Conservation (phyloP, 2,888 invertebrate species). For the Tachina lurida region DNA sequence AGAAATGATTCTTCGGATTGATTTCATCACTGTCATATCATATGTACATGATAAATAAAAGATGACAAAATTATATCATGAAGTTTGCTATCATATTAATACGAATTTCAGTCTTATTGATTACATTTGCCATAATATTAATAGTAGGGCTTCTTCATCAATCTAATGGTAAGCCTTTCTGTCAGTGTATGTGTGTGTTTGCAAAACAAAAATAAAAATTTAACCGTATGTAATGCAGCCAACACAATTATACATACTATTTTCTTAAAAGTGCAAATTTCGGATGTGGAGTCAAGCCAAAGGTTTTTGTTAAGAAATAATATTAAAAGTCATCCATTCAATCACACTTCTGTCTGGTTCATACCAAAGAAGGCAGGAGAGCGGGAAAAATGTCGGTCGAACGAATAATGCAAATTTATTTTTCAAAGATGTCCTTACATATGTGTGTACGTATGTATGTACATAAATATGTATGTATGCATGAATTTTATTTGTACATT, state of each 20-base stretch:
- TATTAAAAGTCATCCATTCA: slow-evolving; percentile 33
- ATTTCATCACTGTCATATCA: too few relatives aligned
- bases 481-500: not conserved
- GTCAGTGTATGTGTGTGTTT: not conserved
- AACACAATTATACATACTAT: not conserved
- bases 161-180: too few relatives aligned
- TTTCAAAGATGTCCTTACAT: not conserved
- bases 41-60: too few relatives aligned
- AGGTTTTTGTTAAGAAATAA: slow-evolving; percentile 25
- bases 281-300: slow-evolving; percentile 27
- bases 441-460: not conserved
- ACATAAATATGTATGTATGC: not conserved
- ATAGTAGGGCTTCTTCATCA: too few relatives aligned
- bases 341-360: not conserved
- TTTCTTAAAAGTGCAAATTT: slow-evolving; percentile 26
- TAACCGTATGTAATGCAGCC: slow-evolving; percentile 24
- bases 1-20: too few relatives aligned
- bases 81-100: too few relatives aligned
- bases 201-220: not conserved
- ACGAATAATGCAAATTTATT: slow-evolving; percentile 6
- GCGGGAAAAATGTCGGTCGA: slow-evolving; percentile 3
- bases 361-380: slow-evolving; percentile 1
- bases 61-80: too few relatives aligned
- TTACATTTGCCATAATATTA: too few relatives aligned
- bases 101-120: too few relatives aligned